phyloP scores from a whole-genome alignment of 2,113 vertebrate species.

The Lepus timidus region DNA sequence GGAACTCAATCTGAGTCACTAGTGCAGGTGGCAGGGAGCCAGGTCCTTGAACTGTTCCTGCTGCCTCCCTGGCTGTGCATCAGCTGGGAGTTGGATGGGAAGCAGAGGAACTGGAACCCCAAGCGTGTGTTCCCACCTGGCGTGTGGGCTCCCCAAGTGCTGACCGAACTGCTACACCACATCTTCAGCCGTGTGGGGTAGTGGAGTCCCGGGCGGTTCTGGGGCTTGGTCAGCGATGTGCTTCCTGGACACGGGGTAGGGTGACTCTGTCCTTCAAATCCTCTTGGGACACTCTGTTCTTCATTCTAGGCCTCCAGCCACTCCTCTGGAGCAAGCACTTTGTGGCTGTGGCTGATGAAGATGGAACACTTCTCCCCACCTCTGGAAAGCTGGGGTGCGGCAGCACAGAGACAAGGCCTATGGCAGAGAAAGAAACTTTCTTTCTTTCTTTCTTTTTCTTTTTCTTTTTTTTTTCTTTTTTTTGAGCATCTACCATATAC shows the following conservation, averaged over 20 bases:
- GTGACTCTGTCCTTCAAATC: fast-evolving
- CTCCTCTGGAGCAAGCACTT: neutral
- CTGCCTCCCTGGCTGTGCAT: too few relatives aligned
- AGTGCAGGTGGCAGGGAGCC: too few relatives aligned
- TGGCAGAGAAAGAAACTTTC: neutral
- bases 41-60: too few relatives aligned
- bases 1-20: too few relatives aligned
- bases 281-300: too few relatives aligned
- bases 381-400: neutral
- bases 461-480: too few relatives aligned
- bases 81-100: too few relatives aligned
- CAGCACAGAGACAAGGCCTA: neutral
- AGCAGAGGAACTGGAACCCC: too few relatives aligned
- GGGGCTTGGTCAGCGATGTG: neutral
- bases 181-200: neutral
- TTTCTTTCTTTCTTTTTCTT: too few relatives aligned
- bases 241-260: neutral
- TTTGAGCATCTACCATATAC: neutral
- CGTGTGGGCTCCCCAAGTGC: too few relatives aligned
- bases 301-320: neutral
- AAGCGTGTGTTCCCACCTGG: too few relatives aligned
- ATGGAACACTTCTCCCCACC: neutral
- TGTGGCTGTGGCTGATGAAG: neutral
- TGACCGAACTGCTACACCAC: too few relatives aligned
- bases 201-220: neutral